These are phyloP conservation scores for Diorhabda carinulata DNA, from an alignment of 1,140 invertebrate species.

Conservation along the genomic window DNA sequence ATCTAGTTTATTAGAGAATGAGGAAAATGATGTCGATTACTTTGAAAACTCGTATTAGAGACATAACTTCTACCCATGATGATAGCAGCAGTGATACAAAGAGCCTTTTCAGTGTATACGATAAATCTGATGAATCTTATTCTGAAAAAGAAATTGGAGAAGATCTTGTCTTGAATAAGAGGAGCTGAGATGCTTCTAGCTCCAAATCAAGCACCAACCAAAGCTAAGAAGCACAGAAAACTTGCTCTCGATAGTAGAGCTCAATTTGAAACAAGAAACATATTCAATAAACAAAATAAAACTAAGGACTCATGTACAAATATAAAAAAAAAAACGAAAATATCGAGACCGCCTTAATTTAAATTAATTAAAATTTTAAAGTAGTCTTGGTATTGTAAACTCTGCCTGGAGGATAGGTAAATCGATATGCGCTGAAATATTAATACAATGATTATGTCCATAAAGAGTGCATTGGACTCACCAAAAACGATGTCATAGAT, in stretches of 20 bases:
- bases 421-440: too few species aligned
- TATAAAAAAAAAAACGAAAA: too few species aligned
- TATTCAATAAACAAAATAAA: background rate
- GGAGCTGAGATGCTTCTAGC: background rate
- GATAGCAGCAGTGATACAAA: background rate
- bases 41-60: background rate
- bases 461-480: too few species aligned
- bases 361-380: too few species aligned
- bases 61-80: background rate
- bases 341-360: too few species aligned
- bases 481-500: too few species aligned
- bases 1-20: background rate
- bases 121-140: background rate
- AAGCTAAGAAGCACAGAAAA: background rate
- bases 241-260: background rate
- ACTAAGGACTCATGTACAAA: background rate
- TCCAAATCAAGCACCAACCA: background rate
- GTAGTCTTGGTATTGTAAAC: too few species aligned
- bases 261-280: background rate
- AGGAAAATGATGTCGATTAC: background rate
- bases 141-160: background rate
- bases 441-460: too few species aligned
- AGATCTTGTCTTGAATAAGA: background rate
- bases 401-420: too few species aligned
- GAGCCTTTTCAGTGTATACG: background rate